These are phyloP conservation scores for Daubentonia madagascariensis DNA, from an alignment of 2,113 vertebrate species.

Conservation along the genomic window DNA sequence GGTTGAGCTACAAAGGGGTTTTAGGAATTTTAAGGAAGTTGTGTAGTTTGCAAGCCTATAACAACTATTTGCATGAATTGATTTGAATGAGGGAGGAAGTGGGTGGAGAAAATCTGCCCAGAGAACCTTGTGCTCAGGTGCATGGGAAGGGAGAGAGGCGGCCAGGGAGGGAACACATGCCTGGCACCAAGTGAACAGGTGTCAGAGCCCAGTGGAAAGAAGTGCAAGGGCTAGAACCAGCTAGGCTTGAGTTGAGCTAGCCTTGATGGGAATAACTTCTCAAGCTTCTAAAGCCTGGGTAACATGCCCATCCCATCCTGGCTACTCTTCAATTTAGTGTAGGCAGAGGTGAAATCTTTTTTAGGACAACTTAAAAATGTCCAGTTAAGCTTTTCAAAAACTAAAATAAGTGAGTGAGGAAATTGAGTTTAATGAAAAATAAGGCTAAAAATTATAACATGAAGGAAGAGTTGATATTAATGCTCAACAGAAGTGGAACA, in stretches of 20 bases:
- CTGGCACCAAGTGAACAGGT: neutral
- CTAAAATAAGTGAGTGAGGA: neutral
- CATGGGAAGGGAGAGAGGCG: neutral
- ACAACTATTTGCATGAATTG: neutral
- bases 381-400: neutral
- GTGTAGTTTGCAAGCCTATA: neutral
- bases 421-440: neutral
- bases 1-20: neutral
- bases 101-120: neutral
- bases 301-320: neutral
- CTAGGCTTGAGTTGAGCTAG: neutral
- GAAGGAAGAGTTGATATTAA: neutral
- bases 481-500: neutral
- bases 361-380: neutral
- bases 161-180: accelerated
- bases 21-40: neutral
- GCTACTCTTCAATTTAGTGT: neutral
- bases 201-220: neutral
- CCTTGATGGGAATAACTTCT: neutral
- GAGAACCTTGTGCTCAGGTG: neutral
- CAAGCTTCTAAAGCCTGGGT: neutral
- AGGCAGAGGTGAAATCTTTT: neutral
- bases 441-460: neutral
- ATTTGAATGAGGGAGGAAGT: neutral
- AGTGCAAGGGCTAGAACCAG: neutral